Conservation (phyloP, 2,113 vertebrate genomes). For the Eretmochelys imbricata region DNA sequence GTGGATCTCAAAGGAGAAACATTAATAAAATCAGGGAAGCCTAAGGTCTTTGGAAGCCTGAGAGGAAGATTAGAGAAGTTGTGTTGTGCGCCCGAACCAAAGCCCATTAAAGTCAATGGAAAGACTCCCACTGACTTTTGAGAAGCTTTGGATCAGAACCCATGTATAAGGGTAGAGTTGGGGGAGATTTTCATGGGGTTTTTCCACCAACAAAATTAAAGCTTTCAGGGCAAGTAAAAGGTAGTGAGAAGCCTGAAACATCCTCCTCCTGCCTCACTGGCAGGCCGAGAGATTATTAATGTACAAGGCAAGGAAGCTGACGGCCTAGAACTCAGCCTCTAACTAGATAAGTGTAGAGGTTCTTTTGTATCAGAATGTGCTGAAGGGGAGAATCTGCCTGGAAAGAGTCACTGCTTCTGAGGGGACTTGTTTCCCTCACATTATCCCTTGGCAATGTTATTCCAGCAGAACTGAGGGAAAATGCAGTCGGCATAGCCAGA, state of each 20-base stretch:
- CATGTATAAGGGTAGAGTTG: background rate
- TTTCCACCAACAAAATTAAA: constrained; percentile 24
- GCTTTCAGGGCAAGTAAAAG: background rate
- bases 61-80: background rate
- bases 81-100: constrained; percentile 27
- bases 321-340: background rate
- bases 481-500: background rate
- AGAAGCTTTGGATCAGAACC: constrained; percentile 8
- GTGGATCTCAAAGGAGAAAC: background rate
- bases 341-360: background rate
- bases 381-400: background rate
- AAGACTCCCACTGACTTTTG: constrained; percentile 28
- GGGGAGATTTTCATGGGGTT: background rate
- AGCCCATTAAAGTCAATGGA: background rate
- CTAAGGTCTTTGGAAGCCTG: background rate
- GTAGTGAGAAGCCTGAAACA: background rate
- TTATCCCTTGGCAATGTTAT: background rate
- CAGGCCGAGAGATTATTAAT: background rate
- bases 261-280: background rate
- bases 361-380: background rate
- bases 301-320: background rate
- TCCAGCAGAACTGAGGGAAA: background rate
- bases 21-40: background rate
- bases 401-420: background rate
- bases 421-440: background rate